A percentile compares a stretch with the other conserved stretches of the same genome.
These are phyloP conservation scores for Torymus aiolomorphi DNA, from an alignment of 2,888 invertebrate genomes.

Conservation along the genomic window DNA sequence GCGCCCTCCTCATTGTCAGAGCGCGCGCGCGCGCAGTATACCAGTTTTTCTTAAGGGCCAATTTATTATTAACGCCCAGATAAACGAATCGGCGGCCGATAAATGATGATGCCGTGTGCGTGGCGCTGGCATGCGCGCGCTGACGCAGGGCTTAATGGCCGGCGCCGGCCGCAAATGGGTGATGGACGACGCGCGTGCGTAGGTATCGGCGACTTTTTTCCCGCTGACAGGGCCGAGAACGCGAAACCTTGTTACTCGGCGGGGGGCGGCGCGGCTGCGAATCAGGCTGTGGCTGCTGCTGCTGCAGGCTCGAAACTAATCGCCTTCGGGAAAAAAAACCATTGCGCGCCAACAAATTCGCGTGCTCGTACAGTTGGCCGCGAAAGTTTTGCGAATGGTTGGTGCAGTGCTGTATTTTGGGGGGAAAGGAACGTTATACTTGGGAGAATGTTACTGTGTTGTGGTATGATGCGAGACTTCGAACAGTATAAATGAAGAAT, in stretches of 20 bases:
- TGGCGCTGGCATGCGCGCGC: conserved; percentile 40
- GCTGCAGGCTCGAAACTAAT: conserved; percentile 16
- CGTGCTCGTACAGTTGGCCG: background rate
- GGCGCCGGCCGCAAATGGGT: background rate
- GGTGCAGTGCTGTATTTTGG: too few species aligned
- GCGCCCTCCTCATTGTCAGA: conserved; percentile 5
- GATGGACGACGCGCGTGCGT: conserved; percentile 41
- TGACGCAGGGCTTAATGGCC: conserved; percentile 15
- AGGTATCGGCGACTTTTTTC: conserved; percentile 13
- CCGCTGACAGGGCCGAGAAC: background rate
- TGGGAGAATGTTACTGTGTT: too few species aligned
- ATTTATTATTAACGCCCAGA: conserved; percentile 43
- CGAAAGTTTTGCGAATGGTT: background rate
- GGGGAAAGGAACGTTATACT: too few species aligned
- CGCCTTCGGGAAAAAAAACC: conserved; percentile 6
- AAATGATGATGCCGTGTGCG: conserved; percentile 43
- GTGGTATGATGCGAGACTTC: too few species aligned
- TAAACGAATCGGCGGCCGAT: conserved; percentile 31
- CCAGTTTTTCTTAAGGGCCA: background rate
- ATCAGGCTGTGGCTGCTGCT: too few species aligned
- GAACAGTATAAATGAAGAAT: too few species aligned
- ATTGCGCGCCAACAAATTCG: conserved; percentile 3
- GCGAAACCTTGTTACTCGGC: conserved; percentile 12
- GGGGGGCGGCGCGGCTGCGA: background rate
- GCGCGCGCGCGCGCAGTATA: background rate